Evolutionary conservation across 2,113 vertebrate species (phyloP), one percentile per base, ranked within the genome.

Genomic region (Mustela lutreola): DNA sequence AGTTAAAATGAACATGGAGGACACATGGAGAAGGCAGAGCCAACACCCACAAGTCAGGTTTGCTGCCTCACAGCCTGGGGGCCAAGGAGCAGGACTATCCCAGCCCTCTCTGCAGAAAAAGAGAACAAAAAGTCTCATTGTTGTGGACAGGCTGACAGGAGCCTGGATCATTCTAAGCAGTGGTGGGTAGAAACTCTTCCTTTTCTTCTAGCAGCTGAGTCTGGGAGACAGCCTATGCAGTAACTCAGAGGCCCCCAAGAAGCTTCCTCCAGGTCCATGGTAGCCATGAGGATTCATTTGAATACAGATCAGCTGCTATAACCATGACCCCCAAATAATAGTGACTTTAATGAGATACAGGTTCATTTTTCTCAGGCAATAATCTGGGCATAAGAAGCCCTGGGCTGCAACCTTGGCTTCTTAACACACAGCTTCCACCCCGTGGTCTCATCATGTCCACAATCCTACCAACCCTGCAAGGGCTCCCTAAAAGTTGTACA

Each of bases 331-430:
- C 36, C 14, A 93, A 88, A 85, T 58, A 75, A 84, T 42, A 91
- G 18, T 93, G 48, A 70, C 39, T 88, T 84, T 67, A 91, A 80
- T 45, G 42, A 42, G 70, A 63, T 22, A 73, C 82, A 80, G 53
- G 12, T 92, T 94, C 63, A 48, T 81, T 93, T 95, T 93, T 85
- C 76, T 71, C 18, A 8, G 50, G 11, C 21, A 84, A 7, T 91
- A 71, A 71, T 42, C 71, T 24, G 45, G 93, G 31, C 31, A 84
- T 81, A 62, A 70, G 39, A 36, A 81, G 18, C 10, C 22, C 21
- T 60, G n/a, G 65, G 16, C 15, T 62, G 21, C 56, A 67, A 33
- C 33, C 19, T 83, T 26, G 63, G 33, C 60, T 71, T 50, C 70
- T 88, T 86, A 53, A 62, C 12, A 87, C 31, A 58, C 4, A 73